A percentile compares a stretch with the other conserved stretches of the same genome.
Conservation (phyloP, 2,797 vertebrate genomes). For the Cygnus olor region DNA sequence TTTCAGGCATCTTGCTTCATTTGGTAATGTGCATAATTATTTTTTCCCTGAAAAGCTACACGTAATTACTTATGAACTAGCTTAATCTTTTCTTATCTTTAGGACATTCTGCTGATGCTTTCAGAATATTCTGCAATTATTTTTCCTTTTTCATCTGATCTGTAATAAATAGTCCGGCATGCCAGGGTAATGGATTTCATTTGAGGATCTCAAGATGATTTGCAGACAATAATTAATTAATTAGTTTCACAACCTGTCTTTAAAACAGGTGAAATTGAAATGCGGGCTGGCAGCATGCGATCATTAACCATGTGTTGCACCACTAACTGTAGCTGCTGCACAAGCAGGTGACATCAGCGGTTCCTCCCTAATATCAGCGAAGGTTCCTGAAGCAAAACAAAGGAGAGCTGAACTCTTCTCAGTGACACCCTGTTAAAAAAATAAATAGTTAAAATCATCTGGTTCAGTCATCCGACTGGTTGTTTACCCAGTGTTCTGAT, state of each 20-base stretch:
- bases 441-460: not conserved
- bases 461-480: not conserved
- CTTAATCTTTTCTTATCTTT: constrained; percentile 36
- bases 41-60: constrained; percentile 21
- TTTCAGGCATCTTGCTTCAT: not conserved
- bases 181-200: constrained; percentile 44
- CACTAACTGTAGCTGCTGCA: not conserved
- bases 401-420: not conserved
- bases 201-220: constrained; percentile 21
- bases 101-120: constrained; percentile 19
- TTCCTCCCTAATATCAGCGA: not conserved
- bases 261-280: constrained; percentile 46
- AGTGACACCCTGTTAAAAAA: not conserved
- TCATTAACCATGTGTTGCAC: constrained; percentile 19
- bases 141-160: constrained; percentile 22
- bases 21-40: constrained; percentile 19
- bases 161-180: constrained; percentile 16
- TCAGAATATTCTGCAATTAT: not conserved
- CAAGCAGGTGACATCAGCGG: not conserved
- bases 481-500: not conserved
- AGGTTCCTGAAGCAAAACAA: not conserved
- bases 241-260: constrained; percentile 52
- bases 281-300: not conserved
- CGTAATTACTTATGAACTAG: constrained; percentile 2
- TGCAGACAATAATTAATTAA: constrained; percentile 56